These are phyloP conservation scores for Nerophis ophidion DNA, from an alignment of 2,113 vertebrate genomes.

Conservation along the genomic window DNA sequence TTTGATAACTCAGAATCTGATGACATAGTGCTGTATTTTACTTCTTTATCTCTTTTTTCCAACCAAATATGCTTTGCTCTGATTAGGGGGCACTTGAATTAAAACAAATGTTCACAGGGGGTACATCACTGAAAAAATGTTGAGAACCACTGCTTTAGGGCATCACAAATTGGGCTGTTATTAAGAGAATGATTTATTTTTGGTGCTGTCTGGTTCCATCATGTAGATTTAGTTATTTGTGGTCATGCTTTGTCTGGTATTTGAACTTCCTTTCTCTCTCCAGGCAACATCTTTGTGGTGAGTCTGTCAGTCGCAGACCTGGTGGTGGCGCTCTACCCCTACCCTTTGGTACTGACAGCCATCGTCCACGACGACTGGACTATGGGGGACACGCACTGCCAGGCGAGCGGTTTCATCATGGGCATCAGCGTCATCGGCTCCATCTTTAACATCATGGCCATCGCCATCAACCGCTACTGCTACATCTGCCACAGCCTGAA, in stretches of 20 bases:
- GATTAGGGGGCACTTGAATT: too few species aligned
- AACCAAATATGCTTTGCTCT: too few species aligned
- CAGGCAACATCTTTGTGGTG: conserved; percentile 77
- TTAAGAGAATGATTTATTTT: too few species aligned
- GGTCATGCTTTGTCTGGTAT: conserved; percentile 14
- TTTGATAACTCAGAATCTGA: too few species aligned
- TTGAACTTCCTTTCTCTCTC: conserved; percentile 21
- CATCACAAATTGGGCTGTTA: too few species aligned
- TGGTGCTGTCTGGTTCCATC: not conserved
- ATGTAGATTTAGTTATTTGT: conserved; percentile 14
- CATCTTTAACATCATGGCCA: conserved; percentile 70
- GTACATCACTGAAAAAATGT: too few species aligned
- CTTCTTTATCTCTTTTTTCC: too few species aligned
- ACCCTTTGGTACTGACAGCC: conserved; percentile 71
- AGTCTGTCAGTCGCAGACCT: conserved; percentile 68
- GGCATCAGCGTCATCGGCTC: conserved; percentile 75
- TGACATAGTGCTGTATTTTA: too few species aligned
- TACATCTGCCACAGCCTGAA: conserved; percentile 70
- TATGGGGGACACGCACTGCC: conserved; percentile 72
- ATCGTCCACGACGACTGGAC: conserved; percentile 73
- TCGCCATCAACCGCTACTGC: conserved; percentile 71
- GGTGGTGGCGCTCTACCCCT: conserved; percentile 73
- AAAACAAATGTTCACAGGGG: too few species aligned
- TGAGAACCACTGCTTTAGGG: too few species aligned
- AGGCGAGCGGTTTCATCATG: conserved; percentile 74